phyloP scores from a whole-genome alignment of 2,113 vertebrate genomes.

The Atractosteus spatula region DNA sequence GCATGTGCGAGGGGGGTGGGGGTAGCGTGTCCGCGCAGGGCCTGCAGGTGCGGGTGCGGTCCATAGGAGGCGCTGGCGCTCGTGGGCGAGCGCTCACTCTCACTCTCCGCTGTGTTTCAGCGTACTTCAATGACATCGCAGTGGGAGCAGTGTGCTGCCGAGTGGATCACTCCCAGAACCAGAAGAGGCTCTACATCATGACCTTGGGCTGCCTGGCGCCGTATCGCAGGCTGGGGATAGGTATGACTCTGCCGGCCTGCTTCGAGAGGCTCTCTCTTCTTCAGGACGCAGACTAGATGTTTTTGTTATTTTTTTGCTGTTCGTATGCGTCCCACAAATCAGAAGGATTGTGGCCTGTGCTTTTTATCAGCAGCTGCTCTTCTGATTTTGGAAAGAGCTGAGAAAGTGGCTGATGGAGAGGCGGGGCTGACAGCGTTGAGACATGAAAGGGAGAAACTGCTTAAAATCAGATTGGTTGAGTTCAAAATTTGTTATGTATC shows the following conservation, averaged over 20 bases:
- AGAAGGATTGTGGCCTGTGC: too few species aligned
- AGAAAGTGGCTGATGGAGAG: too few species aligned
- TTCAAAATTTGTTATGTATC: too few species aligned
- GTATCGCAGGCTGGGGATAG: slow-evolving; percentile 97
- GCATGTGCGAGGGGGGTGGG: too few species aligned
- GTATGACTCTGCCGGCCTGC: slow-evolving; percentile 54
- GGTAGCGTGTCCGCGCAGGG: too few species aligned
- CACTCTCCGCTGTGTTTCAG: slow-evolving; percentile 52
- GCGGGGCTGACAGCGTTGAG: too few species aligned
- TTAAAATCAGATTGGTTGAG: too few species aligned
- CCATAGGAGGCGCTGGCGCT: neutral
- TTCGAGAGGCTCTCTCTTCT: neutral
- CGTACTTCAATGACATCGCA: slow-evolving; percentile 98
- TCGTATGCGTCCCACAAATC: neutral
- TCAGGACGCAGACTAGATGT: neutral
- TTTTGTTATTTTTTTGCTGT: neutral
- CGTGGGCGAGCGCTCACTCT: neutral
- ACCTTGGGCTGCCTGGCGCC: slow-evolving; percentile 97
- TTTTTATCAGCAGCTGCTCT: too few species aligned
- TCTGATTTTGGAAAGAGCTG: too few species aligned
- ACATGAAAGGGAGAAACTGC: too few species aligned
- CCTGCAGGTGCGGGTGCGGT: neutral
- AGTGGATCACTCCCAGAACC: slow-evolving; percentile 98
- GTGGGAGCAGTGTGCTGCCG: slow-evolving; percentile 98
- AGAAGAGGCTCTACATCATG: slow-evolving; percentile 99